phyloP scores from a whole-genome alignment of 2,113 vertebrate genomes.

The Salvator merianae region DNA sequence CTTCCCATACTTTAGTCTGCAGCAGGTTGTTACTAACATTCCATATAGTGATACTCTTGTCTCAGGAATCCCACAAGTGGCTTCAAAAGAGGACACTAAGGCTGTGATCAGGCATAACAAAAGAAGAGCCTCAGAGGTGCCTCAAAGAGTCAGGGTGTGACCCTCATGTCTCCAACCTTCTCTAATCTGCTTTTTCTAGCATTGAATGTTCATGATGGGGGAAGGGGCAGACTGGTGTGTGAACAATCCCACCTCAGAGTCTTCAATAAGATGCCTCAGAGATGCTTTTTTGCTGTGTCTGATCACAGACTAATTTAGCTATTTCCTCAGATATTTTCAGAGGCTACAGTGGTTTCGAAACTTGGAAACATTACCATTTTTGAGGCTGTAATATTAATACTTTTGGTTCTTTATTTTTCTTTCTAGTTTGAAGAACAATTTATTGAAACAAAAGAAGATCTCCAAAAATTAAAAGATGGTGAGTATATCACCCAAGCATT shows the following conservation, averaged over 20 bases:
- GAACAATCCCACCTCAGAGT: too few species aligned
- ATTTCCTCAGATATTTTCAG: neutral
- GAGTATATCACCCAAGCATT: slow-evolving; percentile 15
- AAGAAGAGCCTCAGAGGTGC: too few species aligned
- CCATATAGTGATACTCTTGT: neutral
- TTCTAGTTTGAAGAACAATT: slow-evolving; percentile 68
- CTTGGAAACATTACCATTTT: neutral
- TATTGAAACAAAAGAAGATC: slow-evolving; percentile 53
- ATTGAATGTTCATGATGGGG: too few species aligned
- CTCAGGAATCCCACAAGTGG: neutral
- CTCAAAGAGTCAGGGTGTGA: too few species aligned
- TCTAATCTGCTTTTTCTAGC: too few species aligned
- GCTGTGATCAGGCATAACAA: too few species aligned
- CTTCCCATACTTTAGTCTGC: too few species aligned
- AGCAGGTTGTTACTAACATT: neutral
- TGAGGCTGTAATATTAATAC: neutral
- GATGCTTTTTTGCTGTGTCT: too few species aligned
- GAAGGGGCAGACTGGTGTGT: too few species aligned
- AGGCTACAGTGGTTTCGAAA: neutral
- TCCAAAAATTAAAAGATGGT: slow-evolving; percentile 59
- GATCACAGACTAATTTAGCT: too few species aligned
- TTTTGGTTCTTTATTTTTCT: slow-evolving; percentile 16
- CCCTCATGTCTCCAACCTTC: too few species aligned
- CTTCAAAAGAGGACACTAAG: neutral
- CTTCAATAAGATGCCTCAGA: too few species aligned